Conservation (phyloP, 2,797 vertebrate species). For the Molossus alvarezi region DNA sequence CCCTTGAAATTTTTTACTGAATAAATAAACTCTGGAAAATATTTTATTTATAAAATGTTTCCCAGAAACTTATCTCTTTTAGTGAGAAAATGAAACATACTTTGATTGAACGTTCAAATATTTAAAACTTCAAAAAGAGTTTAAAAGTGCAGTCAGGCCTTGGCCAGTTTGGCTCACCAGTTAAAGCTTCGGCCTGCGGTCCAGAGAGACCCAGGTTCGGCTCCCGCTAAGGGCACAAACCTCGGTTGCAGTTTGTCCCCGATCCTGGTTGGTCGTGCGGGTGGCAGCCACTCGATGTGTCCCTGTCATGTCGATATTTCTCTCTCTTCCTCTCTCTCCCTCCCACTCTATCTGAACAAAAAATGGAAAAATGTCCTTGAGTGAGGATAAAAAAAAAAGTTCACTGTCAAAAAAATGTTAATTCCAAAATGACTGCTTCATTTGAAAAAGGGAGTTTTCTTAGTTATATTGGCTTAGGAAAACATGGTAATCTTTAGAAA, state of each 20-base stretch:
- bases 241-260: no score
- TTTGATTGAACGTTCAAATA: background rate
- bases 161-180: no score
- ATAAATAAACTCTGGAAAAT: background rate
- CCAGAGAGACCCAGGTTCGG: no score
- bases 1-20: conserved; percentile 3
- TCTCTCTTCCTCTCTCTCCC: no score
- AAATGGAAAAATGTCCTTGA: no score
- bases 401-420: background rate
- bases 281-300: no score
- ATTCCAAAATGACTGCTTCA: background rate
- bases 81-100: conserved; percentile 57
- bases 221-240: no score
- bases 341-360: no score
- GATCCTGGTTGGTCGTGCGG: no score
- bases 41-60: conserved; percentile 19
- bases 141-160: background rate
- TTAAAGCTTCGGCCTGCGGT: no score
- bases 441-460: conserved; percentile 56
- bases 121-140: conserved; percentile 14
- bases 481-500: conserved; percentile 57
- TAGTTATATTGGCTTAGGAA: conserved; percentile 13
- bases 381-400: background rate
- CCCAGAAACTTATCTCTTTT: conserved; percentile 2
- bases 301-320: no score